A percentile compares a stretch with the other conserved stretches of the same genome.
phyloP scores from a whole-genome alignment of 2,113 vertebrate genomes.

The Hydropotes inermis region DNA sequence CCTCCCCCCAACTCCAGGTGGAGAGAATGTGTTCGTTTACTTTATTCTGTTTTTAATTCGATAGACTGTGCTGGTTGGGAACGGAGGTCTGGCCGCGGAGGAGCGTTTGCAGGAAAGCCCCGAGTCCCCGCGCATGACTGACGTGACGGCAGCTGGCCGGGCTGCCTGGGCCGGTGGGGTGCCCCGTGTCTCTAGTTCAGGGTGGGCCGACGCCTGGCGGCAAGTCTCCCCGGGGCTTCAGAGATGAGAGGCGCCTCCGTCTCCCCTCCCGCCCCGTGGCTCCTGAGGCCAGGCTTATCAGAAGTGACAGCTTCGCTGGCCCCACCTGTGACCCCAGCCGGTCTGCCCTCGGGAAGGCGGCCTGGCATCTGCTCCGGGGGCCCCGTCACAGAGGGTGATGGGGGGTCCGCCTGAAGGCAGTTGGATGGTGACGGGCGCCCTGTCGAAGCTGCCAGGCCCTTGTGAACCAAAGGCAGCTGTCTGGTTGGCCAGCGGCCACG shows the following conservation, averaged over 20 bases:
- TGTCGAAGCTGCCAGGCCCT: not conserved
- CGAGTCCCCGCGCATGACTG: not conserved
- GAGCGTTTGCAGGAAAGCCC: not conserved
- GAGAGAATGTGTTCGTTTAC: not conserved
- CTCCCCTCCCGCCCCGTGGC: accelerated
- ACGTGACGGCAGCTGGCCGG: not conserved
- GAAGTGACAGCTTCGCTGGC: not conserved
- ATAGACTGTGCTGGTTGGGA: not conserved
- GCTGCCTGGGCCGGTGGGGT: not conserved
- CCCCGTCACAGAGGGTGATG: not conserved
- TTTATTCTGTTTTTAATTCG: not conserved
- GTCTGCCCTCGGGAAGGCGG: not conserved
- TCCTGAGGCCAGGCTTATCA: not conserved
- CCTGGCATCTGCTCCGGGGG: accelerated
- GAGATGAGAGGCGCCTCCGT: not conserved
- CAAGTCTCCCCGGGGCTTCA: not conserved
- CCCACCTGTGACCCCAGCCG: not conserved
- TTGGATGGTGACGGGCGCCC: accelerated
- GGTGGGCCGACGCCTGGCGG: not conserved
- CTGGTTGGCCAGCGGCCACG: accelerated
- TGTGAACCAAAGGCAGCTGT: accelerated
- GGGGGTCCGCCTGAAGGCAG: not conserved
- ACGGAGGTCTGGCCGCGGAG: not conserved
- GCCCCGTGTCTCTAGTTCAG: not conserved
- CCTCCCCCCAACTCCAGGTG: not conserved